A percentile compares a stretch with the other conserved stretches of the same genome.
phyloP scores from a whole-genome alignment of 2,888 invertebrate genomes.

The Dicroscelio sp. region DNA sequence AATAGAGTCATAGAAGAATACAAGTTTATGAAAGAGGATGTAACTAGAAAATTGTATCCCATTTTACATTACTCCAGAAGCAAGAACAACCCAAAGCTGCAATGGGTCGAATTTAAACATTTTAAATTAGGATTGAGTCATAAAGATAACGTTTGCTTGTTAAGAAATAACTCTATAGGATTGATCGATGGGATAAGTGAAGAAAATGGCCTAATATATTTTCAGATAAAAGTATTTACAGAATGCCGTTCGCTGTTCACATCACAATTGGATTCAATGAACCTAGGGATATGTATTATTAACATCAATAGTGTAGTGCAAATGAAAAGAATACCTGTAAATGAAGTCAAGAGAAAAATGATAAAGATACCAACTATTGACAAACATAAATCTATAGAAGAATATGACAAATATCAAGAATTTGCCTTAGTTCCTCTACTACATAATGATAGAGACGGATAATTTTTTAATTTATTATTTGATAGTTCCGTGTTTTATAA shows the following conservation, averaged over 20 bases:
- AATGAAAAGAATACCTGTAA: background rate
- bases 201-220: background rate
- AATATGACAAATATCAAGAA: background rate
- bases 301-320: background rate
- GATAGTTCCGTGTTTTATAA: no score
- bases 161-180: slow-evolving; percentile 15
- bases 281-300: slow-evolving; percentile 16
- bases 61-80: slow-evolving; percentile 7
- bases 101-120: background rate
- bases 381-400: background rate
- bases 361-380: slow-evolving; percentile 9
- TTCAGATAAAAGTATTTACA: background rate
- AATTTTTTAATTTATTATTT: no score
- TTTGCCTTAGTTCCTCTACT: slow-evolving; percentile 25
- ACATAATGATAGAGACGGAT: slow-evolving; percentile 12
- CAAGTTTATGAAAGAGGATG: background rate
- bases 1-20: slow-evolving; percentile 30
- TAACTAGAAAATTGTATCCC: background rate
- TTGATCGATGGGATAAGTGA: background rate
- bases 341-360: slow-evolving; percentile 29
- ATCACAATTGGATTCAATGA: slow-evolving; percentile 18
- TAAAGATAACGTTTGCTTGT: slow-evolving; percentile 14
- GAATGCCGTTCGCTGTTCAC: slow-evolving; percentile 11
- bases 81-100: background rate
- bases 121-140: background rate